Evolutionary conservation across 2,113 vertebrate species (phyloP), one percentile per base, ranked within the genome.

Genomic region (Elephantulus edwardii): DNA sequence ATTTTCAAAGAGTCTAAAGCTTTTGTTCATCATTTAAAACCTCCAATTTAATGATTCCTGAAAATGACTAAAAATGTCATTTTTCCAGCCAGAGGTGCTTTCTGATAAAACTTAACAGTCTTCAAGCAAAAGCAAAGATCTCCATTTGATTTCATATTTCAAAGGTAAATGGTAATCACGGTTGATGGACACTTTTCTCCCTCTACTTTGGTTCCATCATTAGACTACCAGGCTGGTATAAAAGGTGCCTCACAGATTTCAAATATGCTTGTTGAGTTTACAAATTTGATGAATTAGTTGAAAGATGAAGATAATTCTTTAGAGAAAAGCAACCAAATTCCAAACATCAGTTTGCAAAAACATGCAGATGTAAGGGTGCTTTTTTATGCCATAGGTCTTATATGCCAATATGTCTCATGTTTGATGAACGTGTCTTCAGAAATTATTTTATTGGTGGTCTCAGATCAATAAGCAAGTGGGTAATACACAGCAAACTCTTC

Each of bases 101-200:
- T 66, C 72, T 92, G 80, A 88, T 84, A 93, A 95, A 93, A 54
- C 77, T 77, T 60, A 84, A 83, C 35, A 78, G 89, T 48, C 16
- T 88, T 86, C 48, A 91, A 92, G 56, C 28, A 92, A 81, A 50
- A n/a, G n/a, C 35, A 68, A 54, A 76, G 66, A n/a, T 44, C 16
- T 71, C 78, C 58, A 83, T 44, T 75, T 80, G 66, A 88, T 79
- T 48, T 78, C 48, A 91, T 66, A 93, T 94, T 94, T 92, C 38
- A 40, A 77, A 93, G 80, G 58, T 60, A 60, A 60, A 28, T 68
- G 38, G 68, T 52, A 80, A 79, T 93, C 80, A 66, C 14, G 17
- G 14, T 77, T 6, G 3, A 56, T 81, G 46, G 62, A 17, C 88
- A 92, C 17, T 0, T 50, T 4, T 42, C 28, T 50, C 42, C 83